These are phyloP conservation scores for Myotis yumanensis DNA, from an alignment of 2,113 vertebrate genomes.

Conservation along the genomic window DNA sequence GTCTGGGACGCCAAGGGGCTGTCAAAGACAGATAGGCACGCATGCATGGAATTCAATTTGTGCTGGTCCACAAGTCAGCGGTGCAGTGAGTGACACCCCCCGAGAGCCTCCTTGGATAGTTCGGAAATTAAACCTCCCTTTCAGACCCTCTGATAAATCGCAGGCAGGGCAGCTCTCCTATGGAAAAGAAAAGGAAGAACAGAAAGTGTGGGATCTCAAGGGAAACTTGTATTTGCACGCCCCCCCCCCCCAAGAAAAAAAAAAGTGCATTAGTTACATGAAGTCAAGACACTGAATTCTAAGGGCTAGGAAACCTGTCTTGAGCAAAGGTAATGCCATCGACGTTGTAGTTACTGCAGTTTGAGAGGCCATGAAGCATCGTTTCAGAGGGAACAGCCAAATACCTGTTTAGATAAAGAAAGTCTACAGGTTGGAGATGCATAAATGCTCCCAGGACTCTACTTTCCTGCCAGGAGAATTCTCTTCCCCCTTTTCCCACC, in stretches of 20 bases:
- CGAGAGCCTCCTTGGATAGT: conserved; percentile 55
- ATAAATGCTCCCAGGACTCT: not conserved
- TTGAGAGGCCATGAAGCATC: not conserved
- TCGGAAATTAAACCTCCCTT: conserved; percentile 70
- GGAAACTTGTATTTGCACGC: not conserved
- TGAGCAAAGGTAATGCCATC: not conserved
- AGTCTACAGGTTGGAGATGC: not conserved
- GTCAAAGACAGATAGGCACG: conserved; percentile 65
- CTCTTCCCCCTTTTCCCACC: not conserved
- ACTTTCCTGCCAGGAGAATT: not conserved
- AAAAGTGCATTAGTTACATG: not conserved
- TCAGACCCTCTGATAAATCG: conserved; percentile 49
- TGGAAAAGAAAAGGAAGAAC: not conserved
- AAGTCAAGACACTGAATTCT: conserved; percentile 32
- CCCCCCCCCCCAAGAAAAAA: not conserved
- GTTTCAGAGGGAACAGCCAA: not conserved
- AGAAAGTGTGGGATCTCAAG: not conserved
- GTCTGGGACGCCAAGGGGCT: conserved; percentile 21
- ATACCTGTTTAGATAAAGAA: not conserved
- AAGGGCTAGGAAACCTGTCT: not conserved
- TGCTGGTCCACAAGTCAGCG: conserved; percentile 54
- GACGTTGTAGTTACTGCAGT: not conserved
- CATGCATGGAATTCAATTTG: conserved; percentile 72
- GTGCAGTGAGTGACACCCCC: conserved; percentile 58
- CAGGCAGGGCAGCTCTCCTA: conserved; percentile 5